Percentiles rank a stretch among this genome's conserved stretches.
phyloP scores from a whole-genome alignment of 2,797 vertebrate genomes.

The Anguilla megastoma region DNA sequence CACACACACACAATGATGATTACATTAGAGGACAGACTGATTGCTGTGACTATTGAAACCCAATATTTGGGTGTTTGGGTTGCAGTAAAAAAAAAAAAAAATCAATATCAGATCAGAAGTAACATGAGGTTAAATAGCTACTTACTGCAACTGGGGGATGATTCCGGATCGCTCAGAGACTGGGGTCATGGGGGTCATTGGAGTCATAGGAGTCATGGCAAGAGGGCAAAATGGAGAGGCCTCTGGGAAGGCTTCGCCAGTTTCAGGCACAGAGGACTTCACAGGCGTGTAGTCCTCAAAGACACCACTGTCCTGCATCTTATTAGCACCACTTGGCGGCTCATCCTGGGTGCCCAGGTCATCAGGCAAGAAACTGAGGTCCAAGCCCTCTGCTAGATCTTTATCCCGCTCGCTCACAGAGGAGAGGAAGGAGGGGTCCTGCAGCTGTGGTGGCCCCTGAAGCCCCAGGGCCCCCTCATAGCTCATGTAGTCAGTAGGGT shows the following conservation, averaged over 20 bases:
- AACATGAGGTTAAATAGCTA: slow-evolving; percentile 24
- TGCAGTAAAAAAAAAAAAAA: neutral
- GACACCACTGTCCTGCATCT: slow-evolving; percentile 55
- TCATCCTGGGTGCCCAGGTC: slow-evolving; percentile 75
- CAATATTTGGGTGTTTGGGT: neutral
- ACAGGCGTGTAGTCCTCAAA: slow-evolving; percentile 48
- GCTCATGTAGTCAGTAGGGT: slow-evolving; percentile 57
- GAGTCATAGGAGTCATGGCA: slow-evolving; percentile 81
- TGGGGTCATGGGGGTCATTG: slow-evolving; percentile 78
- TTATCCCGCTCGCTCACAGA: slow-evolving; percentile 50
- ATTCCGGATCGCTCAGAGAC: slow-evolving; percentile 86
- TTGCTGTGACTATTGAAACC: neutral
- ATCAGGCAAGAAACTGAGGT: slow-evolving; percentile 92
- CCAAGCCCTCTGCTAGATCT: slow-evolving; percentile 71
- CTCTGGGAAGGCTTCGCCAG: slow-evolving; percentile 39
- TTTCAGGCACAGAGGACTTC: slow-evolving; percentile 37
- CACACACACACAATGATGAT: slow-evolving; percentile 34
- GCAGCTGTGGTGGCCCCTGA: slow-evolving; percentile 54
- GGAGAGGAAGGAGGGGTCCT: slow-evolving; percentile 49
- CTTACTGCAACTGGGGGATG: slow-evolving; percentile 91
- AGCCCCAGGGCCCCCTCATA: slow-evolving; percentile 69
- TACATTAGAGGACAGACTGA: neutral
- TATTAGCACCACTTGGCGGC: slow-evolving; percentile 37
- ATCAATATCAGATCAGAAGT: neutral
- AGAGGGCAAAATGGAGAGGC: slow-evolving; percentile 52